These are phyloP conservation scores for Notiomystis cincta DNA, from an alignment of 2,113 vertebrate genomes.

Conservation along the genomic window DNA sequence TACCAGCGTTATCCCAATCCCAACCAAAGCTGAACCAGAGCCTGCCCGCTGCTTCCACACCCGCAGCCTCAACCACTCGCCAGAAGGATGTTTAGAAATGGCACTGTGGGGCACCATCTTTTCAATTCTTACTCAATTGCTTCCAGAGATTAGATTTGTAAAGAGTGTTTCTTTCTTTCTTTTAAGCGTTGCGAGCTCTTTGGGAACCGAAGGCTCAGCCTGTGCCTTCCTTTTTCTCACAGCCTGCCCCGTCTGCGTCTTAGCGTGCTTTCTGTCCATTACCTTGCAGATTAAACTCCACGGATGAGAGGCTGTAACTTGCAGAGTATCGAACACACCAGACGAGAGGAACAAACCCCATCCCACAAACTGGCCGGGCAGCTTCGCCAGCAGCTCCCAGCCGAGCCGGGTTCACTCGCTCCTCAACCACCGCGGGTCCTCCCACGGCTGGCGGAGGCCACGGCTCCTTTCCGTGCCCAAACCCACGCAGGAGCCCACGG, in stretches of 20 bases:
- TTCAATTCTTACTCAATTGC: not conserved
- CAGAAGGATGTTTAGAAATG: not conserved
- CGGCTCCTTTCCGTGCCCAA: not conserved
- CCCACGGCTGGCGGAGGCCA: not conserved
- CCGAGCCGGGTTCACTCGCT: not conserved
- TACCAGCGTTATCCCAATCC: not conserved
- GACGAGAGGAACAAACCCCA: not conserved
- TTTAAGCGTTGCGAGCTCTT: not conserved
- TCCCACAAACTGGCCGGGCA: not conserved
- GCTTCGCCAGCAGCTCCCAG: not conserved
- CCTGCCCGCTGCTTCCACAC: not conserved
- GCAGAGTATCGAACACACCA: accelerated
- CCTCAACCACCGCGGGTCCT: not conserved
- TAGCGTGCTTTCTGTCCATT: not conserved
- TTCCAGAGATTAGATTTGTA: conserved; percentile 2
- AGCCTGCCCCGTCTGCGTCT: not conserved
- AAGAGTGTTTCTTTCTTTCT: not conserved
- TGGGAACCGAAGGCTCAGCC: not conserved
- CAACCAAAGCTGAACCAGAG: not conserved
- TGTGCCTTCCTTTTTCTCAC: not conserved
- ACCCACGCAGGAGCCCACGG: not conserved
- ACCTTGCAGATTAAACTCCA: not conserved
- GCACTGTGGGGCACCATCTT: conserved; percentile 19
- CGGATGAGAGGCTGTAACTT: not conserved
- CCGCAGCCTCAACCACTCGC: not conserved